Evolutionary conservation across 2,888 invertebrate genomes (phyloP), one percentile per base, ranked within the genome.

Genomic region (Acanthosepion esculentum): DNA sequence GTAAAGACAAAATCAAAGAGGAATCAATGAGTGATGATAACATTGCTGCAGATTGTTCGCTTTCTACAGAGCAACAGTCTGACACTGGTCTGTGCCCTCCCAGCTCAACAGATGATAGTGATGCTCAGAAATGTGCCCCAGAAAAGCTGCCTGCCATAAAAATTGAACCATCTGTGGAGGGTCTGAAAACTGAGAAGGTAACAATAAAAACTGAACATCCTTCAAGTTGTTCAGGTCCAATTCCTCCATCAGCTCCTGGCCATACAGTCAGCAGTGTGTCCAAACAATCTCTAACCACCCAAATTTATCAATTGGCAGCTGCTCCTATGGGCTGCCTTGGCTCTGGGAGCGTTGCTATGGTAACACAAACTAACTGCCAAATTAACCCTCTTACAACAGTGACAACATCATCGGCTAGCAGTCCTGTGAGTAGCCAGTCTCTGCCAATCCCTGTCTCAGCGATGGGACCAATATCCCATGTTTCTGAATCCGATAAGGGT

Each of bases 301-400:
- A 96, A 78, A 95, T 95, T 59, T 96, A 95, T 93, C 96, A 96
- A 94, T 93, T 96, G 23, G 94, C 96, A 26, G 95, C 95, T 92
- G 95, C 96, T 93, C 95, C 95, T 48, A 95, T 96, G n/a, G 95
- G 95, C 92, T 95, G 96, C 94, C 95, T 96, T 94, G 95, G 95
- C 50, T 53, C 93, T n/a, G 53, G 94, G n/a, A 95, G 95, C 50
- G 94, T 95, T 48, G 78, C 95, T 20, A 93, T 95, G n/a, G 94
- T 95, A 64, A 94, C 95, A 18, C 95, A 95, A 91, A 78, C 94
- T 7, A 92, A 48, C 41, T 78, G 64, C n/a, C 93, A 78, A 53
- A 59, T 93, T 8, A 95, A 95, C 94, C 95, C 94, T 93, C 95
- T 95, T 95, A 94, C 95, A 93, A 95, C 95, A 94, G 95, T 95